phyloP scores from a whole-genome alignment of 2,888 invertebrate genomes.

The Thumatha senex region DNA sequence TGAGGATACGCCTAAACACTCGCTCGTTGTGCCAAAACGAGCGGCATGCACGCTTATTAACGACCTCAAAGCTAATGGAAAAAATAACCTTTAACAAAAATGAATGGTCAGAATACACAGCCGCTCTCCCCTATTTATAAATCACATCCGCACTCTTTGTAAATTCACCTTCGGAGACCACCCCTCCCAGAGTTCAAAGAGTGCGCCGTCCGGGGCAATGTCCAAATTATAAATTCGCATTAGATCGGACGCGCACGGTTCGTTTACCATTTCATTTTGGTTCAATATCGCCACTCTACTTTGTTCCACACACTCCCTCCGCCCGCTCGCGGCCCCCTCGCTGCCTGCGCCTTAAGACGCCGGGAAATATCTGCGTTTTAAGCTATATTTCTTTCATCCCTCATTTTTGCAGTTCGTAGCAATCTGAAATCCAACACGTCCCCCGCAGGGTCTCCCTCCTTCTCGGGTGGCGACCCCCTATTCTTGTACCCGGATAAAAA shows the following conservation, averaged over 20 bases:
- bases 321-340: constrained; percentile 47
- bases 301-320: constrained; percentile 81
- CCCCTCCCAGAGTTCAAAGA: constrained; percentile 78
- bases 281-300: constrained; percentile 83
- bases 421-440: constrained; percentile 84
- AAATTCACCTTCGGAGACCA: constrained; percentile 66
- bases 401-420: constrained; percentile 85
- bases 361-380: constrained; percentile 85
- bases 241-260: constrained; percentile 84
- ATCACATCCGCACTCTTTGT: constrained; percentile 77
- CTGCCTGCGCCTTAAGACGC: constrained; percentile 76
- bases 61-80: constrained; percentile 59
- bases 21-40: constrained; percentile 67
- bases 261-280: constrained; percentile 84
- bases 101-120: constrained; percentile 59
- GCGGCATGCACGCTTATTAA: constrained; percentile 54
- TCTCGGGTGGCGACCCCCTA: constrained; percentile 73
- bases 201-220: constrained; percentile 74
- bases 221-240: constrained; percentile 84
- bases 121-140: constrained; percentile 68
- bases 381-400: constrained; percentile 85
- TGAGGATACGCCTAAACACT: constrained; percentile 81
- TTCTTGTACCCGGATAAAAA: constrained; percentile 83
- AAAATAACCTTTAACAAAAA: constrained; percentile 57
- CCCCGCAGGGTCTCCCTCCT: constrained; percentile 75